These are phyloP conservation scores for Aethina tumida DNA, from an alignment of 1,140 invertebrate species.

Conservation along the genomic window DNA sequence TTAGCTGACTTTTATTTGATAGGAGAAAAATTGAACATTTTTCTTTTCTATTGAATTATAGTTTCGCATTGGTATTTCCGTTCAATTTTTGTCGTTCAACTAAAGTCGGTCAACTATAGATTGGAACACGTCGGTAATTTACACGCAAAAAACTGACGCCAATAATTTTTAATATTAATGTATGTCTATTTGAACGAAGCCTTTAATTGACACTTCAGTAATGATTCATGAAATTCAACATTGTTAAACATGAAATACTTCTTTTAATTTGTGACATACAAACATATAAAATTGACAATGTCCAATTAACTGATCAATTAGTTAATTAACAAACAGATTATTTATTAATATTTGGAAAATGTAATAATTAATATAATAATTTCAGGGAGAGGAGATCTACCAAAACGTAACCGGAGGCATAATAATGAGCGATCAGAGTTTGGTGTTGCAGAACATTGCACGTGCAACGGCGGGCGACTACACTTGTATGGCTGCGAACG, in stretches of 20 bases:
- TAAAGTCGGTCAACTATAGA: too few relatives aligned
- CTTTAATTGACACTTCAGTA: too few relatives aligned
- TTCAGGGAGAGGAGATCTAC: slow-evolving; percentile 63
- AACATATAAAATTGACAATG: background rate
- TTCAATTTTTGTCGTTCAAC: too few relatives aligned
- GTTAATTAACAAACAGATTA: background rate
- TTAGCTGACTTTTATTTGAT: too few relatives aligned
- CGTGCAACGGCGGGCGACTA: slow-evolving; percentile 68
- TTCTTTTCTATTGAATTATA: too few relatives aligned
- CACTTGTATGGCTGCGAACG: slow-evolving; percentile 70
- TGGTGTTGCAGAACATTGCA: slow-evolving; percentile 73
- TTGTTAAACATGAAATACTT: slow-evolving; percentile 1
- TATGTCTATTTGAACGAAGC: too few relatives aligned
- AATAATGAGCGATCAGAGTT: slow-evolving; percentile 70
- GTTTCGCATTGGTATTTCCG: too few relatives aligned
- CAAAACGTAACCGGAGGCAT: slow-evolving; percentile 68
- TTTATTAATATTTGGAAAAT: background rate
- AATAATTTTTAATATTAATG: too few relatives aligned
- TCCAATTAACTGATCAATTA: background rate
- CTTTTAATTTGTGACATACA: background rate
- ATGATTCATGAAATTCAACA: too few relatives aligned
- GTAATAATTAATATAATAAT: slow-evolving; percentile 8
- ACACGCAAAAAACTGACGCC: too few relatives aligned
- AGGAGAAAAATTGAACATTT: too few relatives aligned
- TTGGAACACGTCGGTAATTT: too few relatives aligned